Conservation (phyloP, 2,113 vertebrate genomes). For the Chaetodon trifascialis region DNA sequence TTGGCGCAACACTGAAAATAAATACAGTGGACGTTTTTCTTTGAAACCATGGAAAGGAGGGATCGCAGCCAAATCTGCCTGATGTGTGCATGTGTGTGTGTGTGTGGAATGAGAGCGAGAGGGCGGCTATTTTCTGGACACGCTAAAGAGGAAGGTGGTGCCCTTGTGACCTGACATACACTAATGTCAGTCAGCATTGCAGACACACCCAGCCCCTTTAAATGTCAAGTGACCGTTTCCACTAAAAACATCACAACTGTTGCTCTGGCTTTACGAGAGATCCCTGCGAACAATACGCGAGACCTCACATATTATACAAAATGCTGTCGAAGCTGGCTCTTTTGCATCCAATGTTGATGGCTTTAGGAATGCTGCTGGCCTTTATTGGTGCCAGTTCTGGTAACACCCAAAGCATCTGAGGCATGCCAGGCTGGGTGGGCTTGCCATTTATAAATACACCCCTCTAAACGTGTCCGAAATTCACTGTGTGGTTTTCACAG, state of each 20-base stretch:
- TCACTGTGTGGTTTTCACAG: conserved; percentile 42
- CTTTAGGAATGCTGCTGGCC: conserved; percentile 70
- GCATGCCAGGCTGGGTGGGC: conserved; percentile 75
- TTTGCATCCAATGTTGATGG: conserved; percentile 31
- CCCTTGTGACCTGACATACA: conserved; percentile 49
- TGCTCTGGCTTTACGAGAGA: not conserved
- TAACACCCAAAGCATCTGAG: conserved; percentile 75
- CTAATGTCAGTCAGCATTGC: conserved; percentile 26
- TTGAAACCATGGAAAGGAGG: conserved; percentile 44
- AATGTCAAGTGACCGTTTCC: conserved; percentile 34
- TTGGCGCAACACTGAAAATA: conserved; percentile 43
- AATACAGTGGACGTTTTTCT: conserved; percentile 60
- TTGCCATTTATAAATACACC: conserved; percentile 82
- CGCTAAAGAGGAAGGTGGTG: conserved; percentile 58
- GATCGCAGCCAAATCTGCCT: conserved; percentile 35
- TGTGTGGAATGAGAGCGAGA: conserved; percentile 32
- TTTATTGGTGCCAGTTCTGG: conserved; percentile 72
- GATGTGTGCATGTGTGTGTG: conserved; percentile 39
- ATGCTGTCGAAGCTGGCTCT: not conserved
- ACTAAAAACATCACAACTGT: not conserved
- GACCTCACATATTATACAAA: not conserved
- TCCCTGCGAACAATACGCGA: not conserved
- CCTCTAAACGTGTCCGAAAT: conserved; percentile 70
- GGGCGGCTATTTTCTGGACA: conserved; percentile 49
- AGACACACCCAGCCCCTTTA: conserved; percentile 37